phyloP scores from a whole-genome alignment of 2,888 invertebrate species.

The Coleophora flavipennella region DNA sequence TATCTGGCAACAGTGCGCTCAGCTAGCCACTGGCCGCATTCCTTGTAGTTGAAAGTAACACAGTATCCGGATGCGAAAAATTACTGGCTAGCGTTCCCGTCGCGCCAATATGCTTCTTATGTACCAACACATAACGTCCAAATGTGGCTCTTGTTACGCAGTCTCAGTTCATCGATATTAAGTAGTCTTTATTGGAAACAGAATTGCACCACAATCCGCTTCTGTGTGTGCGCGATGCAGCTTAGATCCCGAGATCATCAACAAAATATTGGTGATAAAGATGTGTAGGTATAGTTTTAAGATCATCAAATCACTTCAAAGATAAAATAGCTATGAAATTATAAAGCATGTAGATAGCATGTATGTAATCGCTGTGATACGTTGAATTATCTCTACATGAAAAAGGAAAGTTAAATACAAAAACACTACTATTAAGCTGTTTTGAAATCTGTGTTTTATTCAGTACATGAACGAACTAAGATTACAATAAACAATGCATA shows the following conservation, averaged over 20 bases:
- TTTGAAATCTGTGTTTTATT: too few species aligned
- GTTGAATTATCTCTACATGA: too few species aligned
- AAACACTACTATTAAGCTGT: too few species aligned
- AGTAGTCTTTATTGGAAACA: conserved; percentile 19
- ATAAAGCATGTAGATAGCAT: too few species aligned
- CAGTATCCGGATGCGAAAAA: conserved; percentile 68
- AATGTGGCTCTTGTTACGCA: conserved; percentile 8
- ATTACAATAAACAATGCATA: too few species aligned
- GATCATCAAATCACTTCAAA: conserved; percentile 1
- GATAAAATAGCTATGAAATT: too few species aligned
- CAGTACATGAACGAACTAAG: too few species aligned
- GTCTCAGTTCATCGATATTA: conserved; percentile 18
- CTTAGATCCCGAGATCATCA: conserved; percentile 18
- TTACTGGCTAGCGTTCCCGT: conserved; percentile 36
- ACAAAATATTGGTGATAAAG: conserved; percentile 24
- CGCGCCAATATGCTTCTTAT: conserved; percentile 30
- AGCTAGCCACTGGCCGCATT: conserved; percentile 66
- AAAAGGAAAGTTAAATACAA: too few species aligned
- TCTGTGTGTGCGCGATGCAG: conserved; percentile 10
- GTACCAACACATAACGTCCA: conserved; percentile 17
- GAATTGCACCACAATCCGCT: conserved; percentile 20
- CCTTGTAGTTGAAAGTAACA: conserved; percentile 66
- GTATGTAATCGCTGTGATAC: too few species aligned
- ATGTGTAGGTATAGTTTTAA: conserved; percentile 18
- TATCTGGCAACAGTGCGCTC: too few species aligned